phyloP scores from a whole-genome alignment of 2,888 invertebrate genomes.

The Lottia scabra region DNA sequence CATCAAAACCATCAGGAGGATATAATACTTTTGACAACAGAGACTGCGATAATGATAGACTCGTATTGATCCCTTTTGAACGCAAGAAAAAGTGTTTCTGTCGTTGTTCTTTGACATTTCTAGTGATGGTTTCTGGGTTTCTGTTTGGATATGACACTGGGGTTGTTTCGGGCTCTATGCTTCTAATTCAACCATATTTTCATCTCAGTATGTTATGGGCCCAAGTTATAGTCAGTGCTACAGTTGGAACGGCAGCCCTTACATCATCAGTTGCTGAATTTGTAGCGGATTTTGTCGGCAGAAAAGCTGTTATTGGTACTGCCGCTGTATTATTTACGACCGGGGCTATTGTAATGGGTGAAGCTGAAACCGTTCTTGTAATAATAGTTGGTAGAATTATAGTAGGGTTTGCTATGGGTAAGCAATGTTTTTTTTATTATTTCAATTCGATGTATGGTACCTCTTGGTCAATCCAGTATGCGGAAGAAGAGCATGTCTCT shows the following conservation, averaged over 20 bases:
- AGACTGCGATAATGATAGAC: neutral
- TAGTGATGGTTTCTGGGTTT: constrained; percentile 69
- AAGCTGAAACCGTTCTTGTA: constrained; percentile 47
- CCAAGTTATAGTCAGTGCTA: constrained; percentile 67
- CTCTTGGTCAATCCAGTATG: too few relatives aligned
- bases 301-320: neutral
- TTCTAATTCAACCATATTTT: constrained; percentile 61
- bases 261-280: constrained; percentile 46
- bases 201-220: constrained; percentile 63
- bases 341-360: constrained; percentile 62
- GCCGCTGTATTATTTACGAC: constrained; percentile 7
- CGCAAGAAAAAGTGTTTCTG: neutral
- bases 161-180: constrained; percentile 70
- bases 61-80: neutral
- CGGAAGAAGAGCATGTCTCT: too few relatives aligned
- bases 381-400: constrained; percentile 67
- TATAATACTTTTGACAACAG: too few relatives aligned
- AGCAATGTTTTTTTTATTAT: neutral
- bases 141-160: constrained; percentile 73
- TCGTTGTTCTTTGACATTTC: constrained; percentile 49
- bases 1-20: too few relatives aligned
- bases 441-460: too few relatives aligned
- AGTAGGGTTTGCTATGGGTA: constrained; percentile 68
- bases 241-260: constrained; percentile 68
- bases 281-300: constrained; percentile 11